Evolutionary conservation across 64 coral and sea anemone species (phyloP).

Genomic region (Acropora yongei): DNA sequence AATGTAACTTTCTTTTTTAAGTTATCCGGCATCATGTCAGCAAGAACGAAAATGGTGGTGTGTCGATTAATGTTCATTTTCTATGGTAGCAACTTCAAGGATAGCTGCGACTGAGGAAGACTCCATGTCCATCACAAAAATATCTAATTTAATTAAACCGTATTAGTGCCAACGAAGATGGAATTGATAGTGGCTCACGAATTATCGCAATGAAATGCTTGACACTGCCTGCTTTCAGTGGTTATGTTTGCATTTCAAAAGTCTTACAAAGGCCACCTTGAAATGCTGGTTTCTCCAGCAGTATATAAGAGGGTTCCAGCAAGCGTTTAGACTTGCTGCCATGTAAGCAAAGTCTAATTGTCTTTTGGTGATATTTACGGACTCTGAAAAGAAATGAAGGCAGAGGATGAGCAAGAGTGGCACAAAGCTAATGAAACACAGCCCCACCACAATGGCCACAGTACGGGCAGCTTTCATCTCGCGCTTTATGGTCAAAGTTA

Average conservation of each 20-base stretch:
- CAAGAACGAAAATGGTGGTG: neutral
- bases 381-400: neutral
- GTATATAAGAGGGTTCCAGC: slow-evolving; percentile 57
- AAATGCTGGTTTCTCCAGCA: slow-evolving; percentile 51
- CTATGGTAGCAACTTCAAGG: neutral
- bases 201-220: too few relatives aligned
- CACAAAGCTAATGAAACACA: slow-evolving; percentile 20
- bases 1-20: neutral
- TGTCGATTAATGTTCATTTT: neutral
- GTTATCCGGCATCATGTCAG: neutral
- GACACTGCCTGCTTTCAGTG: neutral
- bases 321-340: neutral
- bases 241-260: slow-evolving; percentile 2
- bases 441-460: slow-evolving; percentile 33
- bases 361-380: neutral
- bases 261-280: slow-evolving; percentile 16
- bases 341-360: neutral
- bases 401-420: slow-evolving; percentile 17
- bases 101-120: too few relatives aligned
- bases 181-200: too few relatives aligned
- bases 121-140: too few relatives aligned
- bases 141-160: too few relatives aligned
- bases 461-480: slow-evolving; percentile 11
- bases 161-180: too few relatives aligned
- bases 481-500: neutral